Evolutionary conservation across 2,797 vertebrate genomes (phyloP).

Genomic region (Lepilemur ruficaudatus): DNA sequence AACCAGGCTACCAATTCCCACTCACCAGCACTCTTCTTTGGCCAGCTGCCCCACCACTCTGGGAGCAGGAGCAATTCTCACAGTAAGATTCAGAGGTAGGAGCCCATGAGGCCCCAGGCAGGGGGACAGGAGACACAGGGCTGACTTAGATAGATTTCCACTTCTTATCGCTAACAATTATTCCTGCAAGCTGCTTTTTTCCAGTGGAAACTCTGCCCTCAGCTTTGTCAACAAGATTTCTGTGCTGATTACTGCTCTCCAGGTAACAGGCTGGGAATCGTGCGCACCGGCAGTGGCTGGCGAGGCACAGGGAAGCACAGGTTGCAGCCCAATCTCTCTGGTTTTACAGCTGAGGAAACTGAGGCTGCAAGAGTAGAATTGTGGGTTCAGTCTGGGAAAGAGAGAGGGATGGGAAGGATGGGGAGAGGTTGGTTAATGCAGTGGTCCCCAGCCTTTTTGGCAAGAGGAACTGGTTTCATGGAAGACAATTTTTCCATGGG

Average conservation of each 20-base stretch:
- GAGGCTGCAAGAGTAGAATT: not conserved
- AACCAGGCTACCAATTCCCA: not conserved
- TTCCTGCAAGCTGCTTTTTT: constrained; percentile 66
- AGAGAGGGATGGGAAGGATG: too few relatives aligned
- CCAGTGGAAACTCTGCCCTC: constrained; percentile 77
- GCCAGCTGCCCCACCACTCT: not conserved
- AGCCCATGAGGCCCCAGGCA: not conserved
- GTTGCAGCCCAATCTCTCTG: not conserved
- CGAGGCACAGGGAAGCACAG: not conserved
- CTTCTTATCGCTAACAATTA: constrained; percentile 70
- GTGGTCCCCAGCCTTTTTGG: too few relatives aligned
- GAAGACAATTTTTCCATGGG: too few relatives aligned
- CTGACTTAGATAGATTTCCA: constrained; percentile 54
- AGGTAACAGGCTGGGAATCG: constrained; percentile 48
- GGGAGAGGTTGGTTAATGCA: not conserved
- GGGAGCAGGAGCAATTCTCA: not conserved
- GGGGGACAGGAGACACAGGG: not conserved
- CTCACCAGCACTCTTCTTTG: not conserved
- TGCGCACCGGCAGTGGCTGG: not conserved
- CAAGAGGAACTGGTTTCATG: too few relatives aligned
- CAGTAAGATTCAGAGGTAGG: not conserved
- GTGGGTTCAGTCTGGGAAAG: not conserved
- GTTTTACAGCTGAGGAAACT: not conserved
- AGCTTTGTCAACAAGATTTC: constrained; percentile 75
- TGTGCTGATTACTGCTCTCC: constrained; percentile 49